Evolutionary conservation across 2,113 vertebrate species (phyloP), one percentile per base, ranked within the genome.

Genomic region (Misgurnus anguillicaudatus): DNA sequence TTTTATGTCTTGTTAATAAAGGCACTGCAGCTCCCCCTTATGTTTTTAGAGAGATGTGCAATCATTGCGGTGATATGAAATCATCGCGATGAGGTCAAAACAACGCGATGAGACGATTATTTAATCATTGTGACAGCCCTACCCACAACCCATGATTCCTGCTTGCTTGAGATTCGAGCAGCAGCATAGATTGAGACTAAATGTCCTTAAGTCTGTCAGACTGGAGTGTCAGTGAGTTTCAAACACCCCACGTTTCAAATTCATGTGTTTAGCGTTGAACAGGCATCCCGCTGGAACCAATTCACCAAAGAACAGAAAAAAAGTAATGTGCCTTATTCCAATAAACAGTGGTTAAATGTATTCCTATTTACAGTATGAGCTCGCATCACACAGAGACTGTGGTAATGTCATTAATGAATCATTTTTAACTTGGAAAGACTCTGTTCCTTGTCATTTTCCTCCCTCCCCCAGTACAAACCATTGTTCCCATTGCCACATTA

Each of bases 401-500:
- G 87, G 86, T 85, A 81, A 88, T 89, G 81, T 82, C 82, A 90
- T 90, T 90, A 92, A 92, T 91, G 91, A 91, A 85, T 91, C 86
- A 88, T 90, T 91, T 89, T 87, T 84, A 87, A 84, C 79, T 86
- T 83, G 84, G 68, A 87, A 87, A 87, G 82, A 74, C 71, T 89
- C 88, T 86, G 86, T 87, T 90, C 88, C 83, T 87, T 84, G 85
- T 88, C 89, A 86, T 84, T 86, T 72, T 89, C 85, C 88, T 88
- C 41, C 48, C 48, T 65, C 64, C 80, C 64, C 90, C 89, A 90
- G 86, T 87, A 87, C 87, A 89, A 90, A 92, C 90, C 86, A 90
- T 91, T 91, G 90, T 92, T 91, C 88, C 83, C 87, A 89, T 90
- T 90, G 88, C 87, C 87, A 88, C 89, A 91, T 90, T 87, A 91